Evolutionary conservation across 2,113 vertebrate species (phyloP), one percentile per base, ranked within the genome.

Genomic region (Irena cyanogastra): DNA sequence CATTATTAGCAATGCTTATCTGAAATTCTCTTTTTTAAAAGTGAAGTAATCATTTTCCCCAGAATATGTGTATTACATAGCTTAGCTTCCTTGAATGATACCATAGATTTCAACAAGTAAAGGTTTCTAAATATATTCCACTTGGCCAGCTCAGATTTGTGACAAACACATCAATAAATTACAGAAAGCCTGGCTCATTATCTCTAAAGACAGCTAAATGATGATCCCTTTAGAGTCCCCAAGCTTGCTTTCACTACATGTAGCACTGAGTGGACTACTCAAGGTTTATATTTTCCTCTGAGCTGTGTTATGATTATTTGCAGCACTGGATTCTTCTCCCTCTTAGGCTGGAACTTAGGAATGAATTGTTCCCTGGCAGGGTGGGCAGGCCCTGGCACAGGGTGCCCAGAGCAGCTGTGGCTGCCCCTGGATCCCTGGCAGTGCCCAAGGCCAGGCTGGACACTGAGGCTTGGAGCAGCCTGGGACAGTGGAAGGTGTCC

Each of bases 381-480:
- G 66, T 72, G 50, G 59, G 16, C 4, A 68, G 31, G 33, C 24
- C 77, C 53, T 89, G 79, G 63, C 63, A 22, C 71, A 77, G 54
- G 45, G 30, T 89, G 17, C 54, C 61, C 63, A 76, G 78, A 69
- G 45, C 2, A 69, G 70, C 87, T 89, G 69, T 1, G 87, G 69
- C 69, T 89, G 61, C 70, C 47, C 39, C 87, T 87, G 72, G 27
- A 61, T n/a, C 60, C 77, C 69, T 89, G 78, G 78, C 16, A 76
- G 60, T 63, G 63, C 5, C 26, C 79, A 11, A 63, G 63, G 27
- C 30, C 79, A 83, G 63, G 12, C 0, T 76, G 70, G 87, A 15
- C 9, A 7, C 0, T 74, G 49, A 53, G 69, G 27, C 44, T 72
- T 7, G 75, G 87, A 69, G 54, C 30, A 68, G 8, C 78, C 54